These are phyloP conservation scores for Australoheros scitulus DNA, from an alignment of 2,113 vertebrate species.

Conservation along the genomic window DNA sequence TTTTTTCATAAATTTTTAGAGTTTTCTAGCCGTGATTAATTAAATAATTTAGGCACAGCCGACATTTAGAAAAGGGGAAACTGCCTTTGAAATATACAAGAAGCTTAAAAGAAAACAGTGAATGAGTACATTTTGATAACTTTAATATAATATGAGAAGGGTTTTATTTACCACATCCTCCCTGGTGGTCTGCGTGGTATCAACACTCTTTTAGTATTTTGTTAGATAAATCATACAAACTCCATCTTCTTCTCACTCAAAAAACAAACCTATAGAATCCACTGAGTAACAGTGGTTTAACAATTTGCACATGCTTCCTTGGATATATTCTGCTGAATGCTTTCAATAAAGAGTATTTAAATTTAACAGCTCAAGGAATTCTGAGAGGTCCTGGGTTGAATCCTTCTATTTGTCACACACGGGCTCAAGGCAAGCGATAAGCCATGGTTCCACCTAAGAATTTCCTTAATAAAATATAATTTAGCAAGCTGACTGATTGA, in stretches of 20 bases:
- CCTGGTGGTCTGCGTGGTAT: conserved; percentile 23
- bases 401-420: neutral
- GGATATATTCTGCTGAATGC: neutral
- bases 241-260: neutral
- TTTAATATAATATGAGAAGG: conserved; percentile 54
- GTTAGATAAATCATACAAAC: conserved; percentile 25
- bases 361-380: neutral
- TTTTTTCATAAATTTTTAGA: conserved; percentile 14
- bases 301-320: neutral
- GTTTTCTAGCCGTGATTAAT: conserved; percentile 39
- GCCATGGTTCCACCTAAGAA: neutral
- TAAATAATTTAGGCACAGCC: conserved; percentile 22
- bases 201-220: conserved; percentile 38
- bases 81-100: neutral
- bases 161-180: conserved; percentile 42
- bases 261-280: neutral
- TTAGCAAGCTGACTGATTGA: neutral
- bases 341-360: neutral
- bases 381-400: neutral
- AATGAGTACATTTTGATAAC: conserved; percentile 36
- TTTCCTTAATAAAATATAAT: neutral
- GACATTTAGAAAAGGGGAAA: conserved; percentile 16
- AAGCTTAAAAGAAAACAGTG: conserved; percentile 28
- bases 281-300: neutral
- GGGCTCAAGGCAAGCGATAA: too few species aligned